phyloP scores from a whole-genome alignment of 1,140 invertebrate genomes.

The Pissodes strobi region DNA sequence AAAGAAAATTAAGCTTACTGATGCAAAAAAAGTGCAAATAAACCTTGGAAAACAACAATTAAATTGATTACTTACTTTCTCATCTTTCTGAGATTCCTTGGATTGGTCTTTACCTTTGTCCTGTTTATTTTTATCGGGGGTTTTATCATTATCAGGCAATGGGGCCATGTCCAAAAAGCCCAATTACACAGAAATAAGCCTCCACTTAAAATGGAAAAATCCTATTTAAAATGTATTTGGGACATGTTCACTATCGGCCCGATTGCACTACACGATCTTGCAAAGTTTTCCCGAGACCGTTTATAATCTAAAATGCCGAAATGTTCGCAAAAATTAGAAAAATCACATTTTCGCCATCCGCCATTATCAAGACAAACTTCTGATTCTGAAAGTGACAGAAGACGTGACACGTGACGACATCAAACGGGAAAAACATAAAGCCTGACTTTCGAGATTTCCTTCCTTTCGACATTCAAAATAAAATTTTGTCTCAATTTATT shows the following conservation, averaged over 20 bases:
- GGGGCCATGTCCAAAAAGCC: slow-evolving; percentile 65
- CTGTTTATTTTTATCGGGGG: slow-evolving; percentile 64
- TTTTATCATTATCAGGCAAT: slow-evolving; percentile 71
- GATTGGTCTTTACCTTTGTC: slow-evolving; percentile 32
- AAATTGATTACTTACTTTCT: slow-evolving; percentile 38
- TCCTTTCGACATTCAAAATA: neutral
- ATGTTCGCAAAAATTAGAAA: slow-evolving; percentile 22
- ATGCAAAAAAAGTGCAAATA: neutral
- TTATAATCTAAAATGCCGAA: slow-evolving; percentile 13
- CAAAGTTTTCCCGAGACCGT: slow-evolving; percentile 12
- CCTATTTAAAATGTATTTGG: slow-evolving; percentile 17
- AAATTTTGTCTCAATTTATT: neutral
- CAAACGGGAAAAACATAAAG: neutral
- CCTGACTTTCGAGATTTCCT: too few species aligned
- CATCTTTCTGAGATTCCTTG: slow-evolving; percentile 41
- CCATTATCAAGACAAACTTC: slow-evolving; percentile 41
- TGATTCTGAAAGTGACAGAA: slow-evolving; percentile 28
- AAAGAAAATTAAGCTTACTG: neutral
- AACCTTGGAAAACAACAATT: slow-evolving; percentile 4
- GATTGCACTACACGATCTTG: neutral
- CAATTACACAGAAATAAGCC: slow-evolving; percentile 33
- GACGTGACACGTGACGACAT: slow-evolving; percentile 11
- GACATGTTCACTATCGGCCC: slow-evolving; percentile 4
- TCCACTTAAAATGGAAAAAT: slow-evolving; percentile 12
- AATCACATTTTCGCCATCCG: slow-evolving; percentile 47